A percentile compares a stretch with the other conserved stretches of the same genome.
Evolutionary conservation across 1,140 invertebrate species (phyloP).

Genomic region (Cotesia typhae): DNA sequence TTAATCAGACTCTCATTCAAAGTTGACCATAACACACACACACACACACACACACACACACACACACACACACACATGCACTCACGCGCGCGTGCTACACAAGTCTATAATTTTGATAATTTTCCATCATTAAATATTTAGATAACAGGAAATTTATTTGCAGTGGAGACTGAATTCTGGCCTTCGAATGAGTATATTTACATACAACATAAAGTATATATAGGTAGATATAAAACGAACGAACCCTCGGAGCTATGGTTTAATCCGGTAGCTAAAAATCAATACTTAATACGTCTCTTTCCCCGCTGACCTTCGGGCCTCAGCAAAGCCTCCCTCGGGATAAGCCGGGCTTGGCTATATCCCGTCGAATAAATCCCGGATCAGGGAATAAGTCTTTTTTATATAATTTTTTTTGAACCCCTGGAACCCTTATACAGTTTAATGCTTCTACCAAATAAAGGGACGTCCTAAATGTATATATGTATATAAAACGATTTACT

Average conservation of each 20-base stretch:
- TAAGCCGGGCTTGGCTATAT: slow-evolving; percentile 64
- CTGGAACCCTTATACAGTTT: slow-evolving; percentile 25
- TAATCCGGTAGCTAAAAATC: slow-evolving; percentile 67
- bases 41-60: no score
- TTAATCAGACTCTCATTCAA: no score
- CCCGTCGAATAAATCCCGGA: slow-evolving; percentile 66
- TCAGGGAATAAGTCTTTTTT: slow-evolving; percentile 63
- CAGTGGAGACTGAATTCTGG: slow-evolving; percentile 8
- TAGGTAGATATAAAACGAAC: slow-evolving; percentile 15
- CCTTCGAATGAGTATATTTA: slow-evolving; percentile 16
- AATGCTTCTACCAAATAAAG: not conserved
- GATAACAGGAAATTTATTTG: slow-evolving; percentile 22
- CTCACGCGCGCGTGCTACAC: not conserved
- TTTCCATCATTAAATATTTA: slow-evolving; percentile 22
- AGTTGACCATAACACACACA: no score
- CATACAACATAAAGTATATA: no score
- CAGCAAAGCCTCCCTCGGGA: slow-evolving; percentile 64
- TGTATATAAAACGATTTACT: slow-evolving; percentile 3
- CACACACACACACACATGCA: no score
- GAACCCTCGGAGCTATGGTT: slow-evolving; percentile 58
- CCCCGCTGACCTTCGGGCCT: slow-evolving; percentile 33
- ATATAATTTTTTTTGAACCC: slow-evolving; percentile 49
- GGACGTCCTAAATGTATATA: not conserved
- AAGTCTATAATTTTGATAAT: slow-evolving; percentile 55
- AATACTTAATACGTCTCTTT: slow-evolving; percentile 51